Evolutionary conservation across 2,113 vertebrate genomes (phyloP), one percentile per base, ranked within the genome.

Genomic region (Dipodomys spectabilis): DNA sequence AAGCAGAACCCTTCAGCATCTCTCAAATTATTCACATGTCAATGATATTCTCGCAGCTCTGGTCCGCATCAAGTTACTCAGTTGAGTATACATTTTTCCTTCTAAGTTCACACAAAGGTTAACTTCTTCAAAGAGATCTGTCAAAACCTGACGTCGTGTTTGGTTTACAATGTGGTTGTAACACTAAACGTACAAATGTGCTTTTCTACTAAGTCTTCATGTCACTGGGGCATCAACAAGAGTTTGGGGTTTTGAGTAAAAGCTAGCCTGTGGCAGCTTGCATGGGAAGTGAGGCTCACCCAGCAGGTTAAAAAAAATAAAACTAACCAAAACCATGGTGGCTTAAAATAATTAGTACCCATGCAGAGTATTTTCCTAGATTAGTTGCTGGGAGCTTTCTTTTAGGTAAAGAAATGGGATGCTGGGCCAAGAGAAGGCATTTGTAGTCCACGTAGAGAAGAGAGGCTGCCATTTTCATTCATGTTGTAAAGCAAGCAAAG

Each of bases 101-200:
- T 92, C 73, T 0, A 97, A 69, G 88, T 95, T 94, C 94, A 93
- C 90, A 94, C 82, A 86, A 88, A 96, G 91, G 86, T 94, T 94
- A 93, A 94, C 79, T 44, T 96, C 86, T 67, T 97, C 65, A 53
- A 95, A 95, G 90, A 85, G 92, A 96, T 65, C 67, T 75, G 45
- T 95, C 95, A 94, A 90, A 97, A 25, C 15, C 68, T 96, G 81
- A 92, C 92, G 91, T 95, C 39, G 27, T 92, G 35, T 96, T 96
- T 92, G 57, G 86, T 83, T 95, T 79, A 57, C 85, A 90, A 86
- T 32, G 45, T 72, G 82, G 20, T 20, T 82, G 84, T 69, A 95
- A 97, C 72, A 83, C 77, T 87, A 91, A 92, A 67, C 57, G 27
- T 79, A 69, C 88, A 90, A 93, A 96, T 9, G 25, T 10, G 19